phyloP scores from a whole-genome alignment of 2,888 invertebrate species.

The Geophilus truncorum region DNA sequence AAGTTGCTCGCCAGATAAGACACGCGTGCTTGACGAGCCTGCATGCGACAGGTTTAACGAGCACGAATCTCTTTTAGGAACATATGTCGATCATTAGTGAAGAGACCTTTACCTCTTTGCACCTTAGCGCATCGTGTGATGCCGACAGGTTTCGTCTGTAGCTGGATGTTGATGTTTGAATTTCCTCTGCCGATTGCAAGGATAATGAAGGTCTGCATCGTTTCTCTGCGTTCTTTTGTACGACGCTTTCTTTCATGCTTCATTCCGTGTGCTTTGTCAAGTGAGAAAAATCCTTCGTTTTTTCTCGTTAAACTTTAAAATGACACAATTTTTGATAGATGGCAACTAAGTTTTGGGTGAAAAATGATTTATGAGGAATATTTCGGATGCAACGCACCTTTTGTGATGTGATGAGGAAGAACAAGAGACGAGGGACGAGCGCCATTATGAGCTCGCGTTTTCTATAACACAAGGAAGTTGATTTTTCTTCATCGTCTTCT shows the following conservation, averaged over 20 bases:
- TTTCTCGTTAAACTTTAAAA: background rate
- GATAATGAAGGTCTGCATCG: background rate
- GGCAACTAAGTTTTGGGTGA: background rate
- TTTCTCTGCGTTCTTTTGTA: background rate
- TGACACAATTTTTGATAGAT: constrained; percentile 27
- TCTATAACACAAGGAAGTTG: constrained; percentile 15
- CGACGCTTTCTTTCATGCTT: too few species aligned
- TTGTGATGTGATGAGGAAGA: constrained; percentile 13
- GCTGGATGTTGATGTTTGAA: constrained; percentile 12
- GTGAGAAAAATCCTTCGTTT: background rate
- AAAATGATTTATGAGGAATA: constrained; percentile 21
- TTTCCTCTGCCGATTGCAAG: background rate
- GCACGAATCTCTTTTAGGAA: background rate
- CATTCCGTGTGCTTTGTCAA: background rate
- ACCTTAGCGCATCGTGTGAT: background rate
- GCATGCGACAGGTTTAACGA: constrained; percentile 19
- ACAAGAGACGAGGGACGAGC: constrained; percentile 10
- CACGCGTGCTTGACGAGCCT: constrained; percentile 21
- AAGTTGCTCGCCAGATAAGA: background rate
- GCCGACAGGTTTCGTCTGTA: background rate
- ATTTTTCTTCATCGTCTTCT: background rate
- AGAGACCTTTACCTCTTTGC: constrained; percentile 17
- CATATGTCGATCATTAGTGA: constrained; percentile 14
- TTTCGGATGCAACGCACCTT: constrained; percentile 5
- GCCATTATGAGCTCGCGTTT: constrained; percentile 16